A percentile compares a stretch with the other conserved stretches of the same genome.
Conservation (phyloP, 2,797 vertebrate genomes). For the Anabacerthia variegaticeps region DNA sequence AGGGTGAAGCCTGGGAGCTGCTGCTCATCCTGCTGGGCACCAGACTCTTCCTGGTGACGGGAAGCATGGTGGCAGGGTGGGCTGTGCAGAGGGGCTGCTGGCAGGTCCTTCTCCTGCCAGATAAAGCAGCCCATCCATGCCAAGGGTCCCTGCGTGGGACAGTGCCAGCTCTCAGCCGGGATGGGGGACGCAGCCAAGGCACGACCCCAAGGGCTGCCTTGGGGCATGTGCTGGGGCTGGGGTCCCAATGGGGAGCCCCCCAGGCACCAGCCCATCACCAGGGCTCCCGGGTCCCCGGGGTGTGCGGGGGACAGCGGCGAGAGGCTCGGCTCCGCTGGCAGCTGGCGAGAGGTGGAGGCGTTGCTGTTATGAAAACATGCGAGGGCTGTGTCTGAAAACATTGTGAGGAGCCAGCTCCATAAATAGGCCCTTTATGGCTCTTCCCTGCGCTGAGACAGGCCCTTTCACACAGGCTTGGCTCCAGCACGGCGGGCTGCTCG, state of each 20-base stretch:
- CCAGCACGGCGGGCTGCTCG: neutral
- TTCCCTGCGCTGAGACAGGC: conserved; percentile 19
- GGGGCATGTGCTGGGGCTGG: neutral
- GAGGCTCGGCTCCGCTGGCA: conserved; percentile 4
- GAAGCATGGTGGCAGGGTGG: neutral
- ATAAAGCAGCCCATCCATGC: neutral
- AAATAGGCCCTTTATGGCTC: conserved; percentile 64
- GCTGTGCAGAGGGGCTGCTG: neutral
- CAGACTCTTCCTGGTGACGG: rapidly evolving
- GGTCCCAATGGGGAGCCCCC: neutral
- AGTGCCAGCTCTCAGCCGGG: neutral
- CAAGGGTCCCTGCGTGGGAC: neutral
- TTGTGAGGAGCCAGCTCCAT: conserved; percentile 54
- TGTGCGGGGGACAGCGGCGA: neutral
- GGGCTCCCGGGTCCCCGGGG: neutral
- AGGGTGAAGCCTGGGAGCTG: neutral
- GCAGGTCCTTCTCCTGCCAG: neutral
- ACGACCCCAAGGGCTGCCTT: neutral
- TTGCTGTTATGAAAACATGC: conserved; percentile 65
- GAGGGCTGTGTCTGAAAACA: conserved; percentile 69
- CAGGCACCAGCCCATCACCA: neutral
- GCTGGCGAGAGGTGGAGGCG: conserved; percentile 41
- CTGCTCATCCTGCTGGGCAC: rapidly evolving
- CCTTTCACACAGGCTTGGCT: neutral
- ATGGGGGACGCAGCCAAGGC: neutral